phyloP scores from a whole-genome alignment of 2,113 vertebrate genomes.

The Barnardius zonarius region DNA sequence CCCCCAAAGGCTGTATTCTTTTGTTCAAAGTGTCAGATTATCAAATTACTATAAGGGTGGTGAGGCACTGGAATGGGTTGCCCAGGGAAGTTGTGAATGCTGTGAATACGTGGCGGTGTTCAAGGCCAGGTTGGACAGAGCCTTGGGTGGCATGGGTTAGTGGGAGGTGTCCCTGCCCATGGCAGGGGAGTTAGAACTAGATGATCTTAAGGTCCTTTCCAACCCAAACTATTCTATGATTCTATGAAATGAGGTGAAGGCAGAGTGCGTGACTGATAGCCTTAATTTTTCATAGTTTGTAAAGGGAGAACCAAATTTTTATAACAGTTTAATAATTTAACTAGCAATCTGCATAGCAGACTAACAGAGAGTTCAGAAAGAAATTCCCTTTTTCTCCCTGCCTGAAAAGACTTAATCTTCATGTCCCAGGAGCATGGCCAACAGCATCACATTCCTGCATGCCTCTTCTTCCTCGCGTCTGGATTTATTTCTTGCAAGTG shows the following conservation, averaged over 20 bases:
- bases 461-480: not conserved
- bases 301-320: not conserved
- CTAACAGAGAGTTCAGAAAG: not conserved
- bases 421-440: not conserved
- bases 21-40: not conserved
- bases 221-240: too few species aligned
- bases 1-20: rapidly evolving
- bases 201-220: too few species aligned
- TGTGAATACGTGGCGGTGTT: too few species aligned
- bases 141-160: too few species aligned
- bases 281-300: not conserved
- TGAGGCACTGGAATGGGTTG: too few species aligned
- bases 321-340: not conserved
- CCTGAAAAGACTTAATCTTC: not conserved
- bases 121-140: too few species aligned
- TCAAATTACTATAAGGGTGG: too few species aligned
- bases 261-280: not conserved
- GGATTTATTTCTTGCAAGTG: not conserved
- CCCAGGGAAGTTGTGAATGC: too few species aligned
- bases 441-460: not conserved
- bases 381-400: not conserved
- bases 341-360: not conserved
- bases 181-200: too few species aligned
- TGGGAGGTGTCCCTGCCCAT: too few species aligned
- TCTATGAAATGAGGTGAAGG: not conserved